phyloP scores from a whole-genome alignment of 2,113 vertebrate genomes.

The Mobula birostris region DNA sequence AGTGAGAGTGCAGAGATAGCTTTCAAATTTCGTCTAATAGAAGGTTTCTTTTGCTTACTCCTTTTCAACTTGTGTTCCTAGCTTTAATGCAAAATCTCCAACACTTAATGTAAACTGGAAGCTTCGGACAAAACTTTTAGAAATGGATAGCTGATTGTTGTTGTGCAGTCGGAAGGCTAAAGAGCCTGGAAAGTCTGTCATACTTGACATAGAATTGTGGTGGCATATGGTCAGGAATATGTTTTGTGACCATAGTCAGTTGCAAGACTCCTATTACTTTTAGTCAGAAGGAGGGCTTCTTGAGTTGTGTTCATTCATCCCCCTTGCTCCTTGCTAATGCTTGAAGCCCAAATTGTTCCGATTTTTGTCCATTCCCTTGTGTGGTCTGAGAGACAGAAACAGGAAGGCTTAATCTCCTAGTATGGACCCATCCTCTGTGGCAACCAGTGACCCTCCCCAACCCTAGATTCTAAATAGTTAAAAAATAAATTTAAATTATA shows the following conservation, averaged over 20 bases:
- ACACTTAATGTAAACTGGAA: too few relatives aligned
- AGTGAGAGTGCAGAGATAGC: background rate
- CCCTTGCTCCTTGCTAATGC: background rate
- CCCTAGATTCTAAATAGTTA: too few relatives aligned
- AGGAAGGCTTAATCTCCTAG: background rate
- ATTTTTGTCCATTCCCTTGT: background rate
- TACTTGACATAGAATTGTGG: background rate
- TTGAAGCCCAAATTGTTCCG: background rate
- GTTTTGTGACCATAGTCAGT: background rate
- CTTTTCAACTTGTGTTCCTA: background rate
- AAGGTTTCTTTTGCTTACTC: background rate
- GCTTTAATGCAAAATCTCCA: background rate
- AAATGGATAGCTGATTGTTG: too few relatives aligned
- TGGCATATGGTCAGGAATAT: background rate
- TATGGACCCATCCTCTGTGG: too few relatives aligned
- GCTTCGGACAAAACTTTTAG: too few relatives aligned
- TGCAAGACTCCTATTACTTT: background rate
- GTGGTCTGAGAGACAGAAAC: background rate
- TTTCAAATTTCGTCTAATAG: background rate
- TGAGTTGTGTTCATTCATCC: too few relatives aligned
- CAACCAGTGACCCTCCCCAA: too few relatives aligned
- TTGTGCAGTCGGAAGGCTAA: too few relatives aligned
- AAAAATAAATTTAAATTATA: too few relatives aligned
- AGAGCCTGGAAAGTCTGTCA: too few relatives aligned
- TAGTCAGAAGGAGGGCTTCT: background rate